phyloP scores from a whole-genome alignment of 1,140 invertebrate species.

The Patella vulgata region DNA sequence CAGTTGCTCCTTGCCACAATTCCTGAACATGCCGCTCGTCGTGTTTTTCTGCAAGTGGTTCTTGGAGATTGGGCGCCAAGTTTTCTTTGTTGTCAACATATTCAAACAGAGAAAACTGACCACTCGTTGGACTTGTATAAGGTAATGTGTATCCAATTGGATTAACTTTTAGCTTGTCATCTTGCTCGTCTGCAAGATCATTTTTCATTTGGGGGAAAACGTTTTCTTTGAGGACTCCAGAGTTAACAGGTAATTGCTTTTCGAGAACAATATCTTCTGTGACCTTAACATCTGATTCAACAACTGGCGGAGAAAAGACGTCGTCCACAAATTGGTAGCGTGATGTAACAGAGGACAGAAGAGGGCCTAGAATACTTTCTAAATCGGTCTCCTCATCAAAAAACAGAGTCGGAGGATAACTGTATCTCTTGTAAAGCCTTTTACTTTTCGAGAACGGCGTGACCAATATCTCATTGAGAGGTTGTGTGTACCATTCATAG shows the following conservation, averaged over 20 bases:
- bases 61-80: too few relatives aligned
- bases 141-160: too few relatives aligned
- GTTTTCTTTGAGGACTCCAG: background rate
- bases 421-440: slow-evolving; percentile 44
- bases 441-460: slow-evolving; percentile 23
- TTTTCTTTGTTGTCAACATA: too few relatives aligned
- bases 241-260: background rate
- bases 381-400: slow-evolving; percentile 4
- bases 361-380: background rate
- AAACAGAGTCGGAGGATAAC: slow-evolving; percentile 31
- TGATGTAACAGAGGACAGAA: background rate
- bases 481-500: slow-evolving; percentile 49
- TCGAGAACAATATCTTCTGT: slow-evolving; percentile 8
- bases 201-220: background rate
- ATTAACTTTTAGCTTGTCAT: too few relatives aligned
- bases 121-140: too few relatives aligned
- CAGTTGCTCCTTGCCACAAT: too few relatives aligned
- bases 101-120: too few relatives aligned
- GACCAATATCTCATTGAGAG: slow-evolving; percentile 39
- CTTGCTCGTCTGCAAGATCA: too few relatives aligned
- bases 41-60: too few relatives aligned
- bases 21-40: too few relatives aligned
- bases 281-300: background rate
- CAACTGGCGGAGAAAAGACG: background rate
- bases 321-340: background rate